These are phyloP conservation scores for Agonopterix heracliana DNA, from an alignment of 2,888 invertebrate genomes.

Conservation along the genomic window DNA sequence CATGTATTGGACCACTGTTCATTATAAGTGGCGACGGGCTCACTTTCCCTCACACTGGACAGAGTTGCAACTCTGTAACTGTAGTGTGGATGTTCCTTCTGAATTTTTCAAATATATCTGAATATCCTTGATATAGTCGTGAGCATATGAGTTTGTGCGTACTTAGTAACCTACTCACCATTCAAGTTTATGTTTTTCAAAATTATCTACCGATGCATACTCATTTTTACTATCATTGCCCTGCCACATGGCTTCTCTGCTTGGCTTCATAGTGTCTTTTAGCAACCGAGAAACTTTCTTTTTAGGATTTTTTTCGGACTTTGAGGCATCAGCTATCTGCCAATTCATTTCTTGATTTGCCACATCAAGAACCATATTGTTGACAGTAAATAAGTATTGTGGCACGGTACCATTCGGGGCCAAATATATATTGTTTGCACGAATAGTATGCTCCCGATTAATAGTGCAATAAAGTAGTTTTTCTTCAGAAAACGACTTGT, in stretches of 20 bases:
- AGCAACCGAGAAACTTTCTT: conserved; percentile 13
- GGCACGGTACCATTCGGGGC: conserved; percentile 13
- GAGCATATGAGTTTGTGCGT: no score
- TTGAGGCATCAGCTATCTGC: background rate
- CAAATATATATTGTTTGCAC: conserved; percentile 30
- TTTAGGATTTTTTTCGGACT: background rate
- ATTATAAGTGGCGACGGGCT: no score
- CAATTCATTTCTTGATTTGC: conserved; percentile 25
- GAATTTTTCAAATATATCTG: no score
- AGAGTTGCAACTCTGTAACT: no score
- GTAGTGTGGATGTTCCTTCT: no score
- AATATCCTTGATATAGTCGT: no score
- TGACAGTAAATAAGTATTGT: conserved; percentile 44
- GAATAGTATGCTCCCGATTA: conserved; percentile 31
- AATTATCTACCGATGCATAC: conserved; percentile 22
- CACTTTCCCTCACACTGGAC: no score
- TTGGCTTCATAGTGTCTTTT: conserved; percentile 35
- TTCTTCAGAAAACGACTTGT: conserved; percentile 26
- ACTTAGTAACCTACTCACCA: conserved; percentile 25
- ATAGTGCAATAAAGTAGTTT: conserved; percentile 28
- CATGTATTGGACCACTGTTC: no score
- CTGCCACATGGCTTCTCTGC: conserved; percentile 35
- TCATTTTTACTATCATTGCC: conserved; percentile 27
- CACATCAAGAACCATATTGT: conserved; percentile 29
- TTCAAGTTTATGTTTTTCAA: conserved; percentile 30